Conservation (phyloP, 2,113 vertebrate species). For the Ellobius talpinus region DNA sequence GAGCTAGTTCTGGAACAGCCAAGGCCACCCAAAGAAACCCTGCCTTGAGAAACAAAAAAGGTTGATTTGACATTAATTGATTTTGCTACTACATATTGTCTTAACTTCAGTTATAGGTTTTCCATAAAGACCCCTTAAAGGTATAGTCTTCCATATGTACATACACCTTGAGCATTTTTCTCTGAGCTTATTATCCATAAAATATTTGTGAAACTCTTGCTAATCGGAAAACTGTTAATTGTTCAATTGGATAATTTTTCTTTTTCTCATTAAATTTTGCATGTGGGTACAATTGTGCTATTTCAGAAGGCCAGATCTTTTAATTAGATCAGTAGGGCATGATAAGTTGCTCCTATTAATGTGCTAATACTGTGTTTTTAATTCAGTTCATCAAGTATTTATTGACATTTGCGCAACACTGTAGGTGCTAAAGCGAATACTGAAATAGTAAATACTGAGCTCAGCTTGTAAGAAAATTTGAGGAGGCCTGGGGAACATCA, state of each 20-base stretch:
- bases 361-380: constrained; percentile 78
- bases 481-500: background rate
- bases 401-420: constrained; percentile 62
- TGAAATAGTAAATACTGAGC: constrained; percentile 50
- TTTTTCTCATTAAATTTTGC: constrained; percentile 82
- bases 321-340: constrained; percentile 77
- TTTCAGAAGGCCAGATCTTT: constrained; percentile 78
- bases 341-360: constrained; percentile 79
- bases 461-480: constrained; percentile 37
- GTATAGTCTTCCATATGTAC: constrained; percentile 39
- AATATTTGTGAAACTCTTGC: constrained; percentile 69
- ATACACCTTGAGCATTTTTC: constrained; percentile 58
- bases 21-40: background rate
- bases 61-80: constrained; percentile 41
- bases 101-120: constrained; percentile 18
- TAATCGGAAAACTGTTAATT: constrained; percentile 72
- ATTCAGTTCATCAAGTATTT: constrained; percentile 80
- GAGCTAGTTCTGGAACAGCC: background rate
- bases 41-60: background rate
- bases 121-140: background rate
- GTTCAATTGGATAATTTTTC: constrained; percentile 77
- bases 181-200: constrained; percentile 70
- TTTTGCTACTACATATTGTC: constrained; percentile 42
- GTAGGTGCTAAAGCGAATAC: constrained; percentile 57
- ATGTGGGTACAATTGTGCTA: constrained; percentile 66